Evolutionary conservation across 2,888 invertebrate species (phyloP).

Genomic region (Cepaea hortensis): DNA sequence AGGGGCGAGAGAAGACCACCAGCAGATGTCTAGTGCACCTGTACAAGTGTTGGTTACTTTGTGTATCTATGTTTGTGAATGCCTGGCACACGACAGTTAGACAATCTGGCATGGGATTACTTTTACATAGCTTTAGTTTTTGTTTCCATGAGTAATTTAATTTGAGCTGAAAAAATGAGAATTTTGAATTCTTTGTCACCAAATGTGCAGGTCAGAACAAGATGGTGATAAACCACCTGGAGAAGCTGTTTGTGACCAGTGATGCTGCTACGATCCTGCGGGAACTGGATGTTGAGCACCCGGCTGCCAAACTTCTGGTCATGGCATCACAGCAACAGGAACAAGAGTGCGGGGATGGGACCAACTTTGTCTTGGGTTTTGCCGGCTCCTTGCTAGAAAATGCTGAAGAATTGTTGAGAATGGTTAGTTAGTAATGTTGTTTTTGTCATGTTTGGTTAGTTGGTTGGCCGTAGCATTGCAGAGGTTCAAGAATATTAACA

Average conservation of each 20-base stretch:
- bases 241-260: conserved; percentile 98
- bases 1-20: too few species aligned
- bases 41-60: not conserved
- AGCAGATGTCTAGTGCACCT: not conserved
- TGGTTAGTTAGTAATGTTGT: conserved; percentile 78
- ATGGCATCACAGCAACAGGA: conserved; percentile 99
- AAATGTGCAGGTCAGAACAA: conserved; percentile 84
- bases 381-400: conserved; percentile 93
- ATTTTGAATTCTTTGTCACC: not conserved
- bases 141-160: too few species aligned
- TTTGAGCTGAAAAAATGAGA: too few species aligned
- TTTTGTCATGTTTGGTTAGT: not conserved
- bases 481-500: too few species aligned
- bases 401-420: conserved; percentile 92
- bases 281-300: conserved; percentile 88
- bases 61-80: not conserved
- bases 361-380: conserved; percentile 96
- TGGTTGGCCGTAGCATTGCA: too few species aligned
- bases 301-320: conserved; percentile 97
- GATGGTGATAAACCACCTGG: conserved; percentile 99
- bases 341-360: conserved; percentile 98
- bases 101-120: too few species aligned
- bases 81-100: not conserved
- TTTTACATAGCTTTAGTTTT: too few species aligned
- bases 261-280: conserved; percentile 97